These are phyloP conservation scores for Morone chrysops DNA, from an alignment of 2,113 vertebrate species.

Conservation along the genomic window DNA sequence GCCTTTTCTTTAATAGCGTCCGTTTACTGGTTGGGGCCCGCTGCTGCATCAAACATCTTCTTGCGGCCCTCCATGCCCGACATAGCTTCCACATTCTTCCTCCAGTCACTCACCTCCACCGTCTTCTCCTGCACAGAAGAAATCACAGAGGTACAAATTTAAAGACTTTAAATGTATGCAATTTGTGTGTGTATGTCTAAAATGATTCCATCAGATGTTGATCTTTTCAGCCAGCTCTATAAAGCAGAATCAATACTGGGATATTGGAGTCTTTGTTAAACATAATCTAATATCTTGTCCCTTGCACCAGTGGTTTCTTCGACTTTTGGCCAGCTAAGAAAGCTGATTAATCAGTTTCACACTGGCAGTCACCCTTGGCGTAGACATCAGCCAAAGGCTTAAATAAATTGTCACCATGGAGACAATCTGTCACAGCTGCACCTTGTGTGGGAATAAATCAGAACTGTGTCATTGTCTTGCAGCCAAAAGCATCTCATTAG, in stretches of 20 bases:
- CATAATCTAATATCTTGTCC: neutral
- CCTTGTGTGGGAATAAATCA: neutral
- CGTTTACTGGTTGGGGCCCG: slow-evolving; percentile 71
- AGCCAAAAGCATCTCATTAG: neutral
- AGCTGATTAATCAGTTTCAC: neutral
- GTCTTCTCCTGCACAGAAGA: slow-evolving; percentile 71
- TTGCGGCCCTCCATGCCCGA: slow-evolving; percentile 93
- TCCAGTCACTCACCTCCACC: slow-evolving; percentile 89
- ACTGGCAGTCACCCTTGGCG: neutral
- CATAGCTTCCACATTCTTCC: slow-evolving; percentile 96
- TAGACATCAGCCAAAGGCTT: neutral
- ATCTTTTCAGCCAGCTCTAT: neutral
- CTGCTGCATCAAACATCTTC: slow-evolving; percentile 91
- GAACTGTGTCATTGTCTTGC: neutral
- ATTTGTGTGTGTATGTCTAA: too few relatives aligned
- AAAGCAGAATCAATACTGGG: neutral
- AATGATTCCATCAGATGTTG: neutral
- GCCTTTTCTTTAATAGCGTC: neutral
- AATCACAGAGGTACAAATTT: neutral
- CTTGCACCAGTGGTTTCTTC: neutral
- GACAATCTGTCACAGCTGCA: neutral
- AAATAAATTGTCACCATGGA: neutral
- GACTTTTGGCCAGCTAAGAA: neutral
- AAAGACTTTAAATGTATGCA: neutral
- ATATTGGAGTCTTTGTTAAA: neutral